Percentiles rank a stretch among this genome's conserved stretches.
Evolutionary conservation across 1,140 invertebrate genomes (phyloP).

Genomic region (Camponotus vicinus): DNA sequence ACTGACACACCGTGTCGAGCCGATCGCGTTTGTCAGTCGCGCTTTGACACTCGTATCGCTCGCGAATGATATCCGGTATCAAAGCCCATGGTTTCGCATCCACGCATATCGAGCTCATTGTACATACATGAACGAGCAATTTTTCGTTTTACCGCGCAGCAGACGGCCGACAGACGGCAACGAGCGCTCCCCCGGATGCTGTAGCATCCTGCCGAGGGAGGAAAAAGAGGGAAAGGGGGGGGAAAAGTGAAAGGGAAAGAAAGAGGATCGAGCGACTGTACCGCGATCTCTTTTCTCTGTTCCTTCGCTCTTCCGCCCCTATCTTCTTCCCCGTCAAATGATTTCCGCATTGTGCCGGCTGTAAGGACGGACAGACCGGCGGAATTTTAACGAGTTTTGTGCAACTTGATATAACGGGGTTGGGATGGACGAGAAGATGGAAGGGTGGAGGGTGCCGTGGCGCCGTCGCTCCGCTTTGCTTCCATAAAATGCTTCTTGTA

Average conservation of each 20-base stretch:
- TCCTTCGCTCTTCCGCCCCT: background rate
- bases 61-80: slow-evolving; percentile 51
- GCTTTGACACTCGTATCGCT: slow-evolving; percentile 43
- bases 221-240: background rate
- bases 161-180: slow-evolving; percentile 53
- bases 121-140: slow-evolving; percentile 59
- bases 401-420: slow-evolving; percentile 77
- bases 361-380: slow-evolving; percentile 77
- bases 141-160: slow-evolving; percentile 50
- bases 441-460: slow-evolving; percentile 6
- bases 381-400: slow-evolving; percentile 83
- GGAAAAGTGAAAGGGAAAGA: background rate
- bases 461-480: slow-evolving; percentile 32
- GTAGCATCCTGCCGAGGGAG: slow-evolving; percentile 20
- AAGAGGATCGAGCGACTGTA: slow-evolving; percentile 9
- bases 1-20: background rate
- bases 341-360: slow-evolving; percentile 78
- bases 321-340: slow-evolving; percentile 63
- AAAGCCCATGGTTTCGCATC: slow-evolving; percentile 21
- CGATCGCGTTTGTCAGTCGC: slow-evolving; percentile 10
- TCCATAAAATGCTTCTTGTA: slow-evolving; percentile 56
- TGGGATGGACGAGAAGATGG: background rate
- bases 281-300: slow-evolving; percentile 23
- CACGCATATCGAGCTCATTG: slow-evolving; percentile 53
- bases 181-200: background rate